phyloP scores from a whole-genome alignment of 2,888 invertebrate species.

The Pollenia labialis region DNA sequence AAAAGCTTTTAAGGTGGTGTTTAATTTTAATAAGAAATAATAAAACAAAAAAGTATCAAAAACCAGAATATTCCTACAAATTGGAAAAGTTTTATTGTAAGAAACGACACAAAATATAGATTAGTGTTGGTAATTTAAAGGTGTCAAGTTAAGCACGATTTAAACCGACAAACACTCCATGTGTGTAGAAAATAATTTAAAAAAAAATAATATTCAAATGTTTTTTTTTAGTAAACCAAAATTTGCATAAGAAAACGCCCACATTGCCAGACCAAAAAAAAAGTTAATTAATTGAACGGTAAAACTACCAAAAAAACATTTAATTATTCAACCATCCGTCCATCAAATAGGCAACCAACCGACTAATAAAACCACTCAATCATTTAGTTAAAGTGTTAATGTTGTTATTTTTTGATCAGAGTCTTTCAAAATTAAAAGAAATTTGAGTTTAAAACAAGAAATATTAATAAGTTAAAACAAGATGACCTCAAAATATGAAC shows the following conservation, averaged over 20 bases:
- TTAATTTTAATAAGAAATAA: conserved; percentile 6
- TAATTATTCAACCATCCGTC: conserved; percentile 6
- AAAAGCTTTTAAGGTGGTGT: conserved; percentile 13
- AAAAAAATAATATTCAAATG: conserved; percentile 1
- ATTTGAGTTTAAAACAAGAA: background rate
- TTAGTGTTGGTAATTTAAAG: conserved; percentile 47
- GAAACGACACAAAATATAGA: conserved; percentile 16
- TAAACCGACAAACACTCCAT: conserved; percentile 5
- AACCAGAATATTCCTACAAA: conserved; percentile 48
- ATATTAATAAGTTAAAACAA: background rate
- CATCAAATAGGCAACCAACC: background rate
- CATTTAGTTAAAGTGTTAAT: conserved; percentile 38
- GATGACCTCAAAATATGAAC: conserved; percentile 88
- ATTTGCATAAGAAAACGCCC: conserved; percentile 69
- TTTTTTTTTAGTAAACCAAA: conserved; percentile 32
- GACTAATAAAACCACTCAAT: conserved; percentile 1
- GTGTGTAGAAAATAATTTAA: background rate
- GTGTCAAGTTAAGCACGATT: conserved; percentile 45
- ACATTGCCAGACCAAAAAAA: conserved; percentile 54
- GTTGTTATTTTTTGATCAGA: conserved; percentile 52
- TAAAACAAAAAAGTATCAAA: conserved; percentile 15
- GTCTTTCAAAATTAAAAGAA: conserved; percentile 21
- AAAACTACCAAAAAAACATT: conserved; percentile 26
- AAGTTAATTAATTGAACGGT: conserved; percentile 41
- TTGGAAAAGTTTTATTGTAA: conserved; percentile 38